These are phyloP conservation scores for Conus ventricosus DNA, from an alignment of 1,140 invertebrate genomes.

Conservation along the genomic window DNA sequence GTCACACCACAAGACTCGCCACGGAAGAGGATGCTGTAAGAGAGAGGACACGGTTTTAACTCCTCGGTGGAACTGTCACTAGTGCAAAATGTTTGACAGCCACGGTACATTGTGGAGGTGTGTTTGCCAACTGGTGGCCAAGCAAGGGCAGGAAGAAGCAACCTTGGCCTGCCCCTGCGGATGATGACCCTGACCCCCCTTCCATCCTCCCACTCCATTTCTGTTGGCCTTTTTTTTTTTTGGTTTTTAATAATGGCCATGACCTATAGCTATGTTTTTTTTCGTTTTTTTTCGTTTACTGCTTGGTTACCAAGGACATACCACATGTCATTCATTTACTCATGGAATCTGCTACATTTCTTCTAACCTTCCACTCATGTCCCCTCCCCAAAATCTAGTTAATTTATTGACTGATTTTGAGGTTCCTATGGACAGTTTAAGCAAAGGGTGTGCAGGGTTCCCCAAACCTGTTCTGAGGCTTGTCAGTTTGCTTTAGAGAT, in stretches of 20 bases:
- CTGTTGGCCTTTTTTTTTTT: neutral
- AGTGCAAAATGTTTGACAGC: neutral
- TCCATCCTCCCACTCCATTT: too few relatives aligned
- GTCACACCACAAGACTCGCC: neutral
- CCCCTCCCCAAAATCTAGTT: neutral
- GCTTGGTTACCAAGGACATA: neutral
- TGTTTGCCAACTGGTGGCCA: slow-evolving; percentile 13
- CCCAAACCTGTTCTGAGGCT: neutral
- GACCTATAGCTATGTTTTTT: neutral
- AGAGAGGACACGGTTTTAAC: neutral
- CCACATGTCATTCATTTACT: neutral
- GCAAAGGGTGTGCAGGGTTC: neutral
- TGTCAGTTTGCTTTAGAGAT: too few relatives aligned
- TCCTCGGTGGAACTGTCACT: neutral
- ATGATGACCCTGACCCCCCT: neutral
- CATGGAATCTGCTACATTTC: neutral
- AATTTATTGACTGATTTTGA: neutral
- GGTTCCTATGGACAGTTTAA: neutral
- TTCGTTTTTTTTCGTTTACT: neutral
- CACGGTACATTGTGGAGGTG: neutral
- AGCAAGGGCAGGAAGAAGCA: neutral
- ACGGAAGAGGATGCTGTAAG: too few relatives aligned
- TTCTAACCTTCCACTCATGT: neutral
- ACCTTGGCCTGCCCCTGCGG: slow-evolving; percentile 5
- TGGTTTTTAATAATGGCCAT: neutral